These are phyloP conservation scores for Brevimyrus niger DNA, from an alignment of 2,113 vertebrate genomes.

Conservation along the genomic window DNA sequence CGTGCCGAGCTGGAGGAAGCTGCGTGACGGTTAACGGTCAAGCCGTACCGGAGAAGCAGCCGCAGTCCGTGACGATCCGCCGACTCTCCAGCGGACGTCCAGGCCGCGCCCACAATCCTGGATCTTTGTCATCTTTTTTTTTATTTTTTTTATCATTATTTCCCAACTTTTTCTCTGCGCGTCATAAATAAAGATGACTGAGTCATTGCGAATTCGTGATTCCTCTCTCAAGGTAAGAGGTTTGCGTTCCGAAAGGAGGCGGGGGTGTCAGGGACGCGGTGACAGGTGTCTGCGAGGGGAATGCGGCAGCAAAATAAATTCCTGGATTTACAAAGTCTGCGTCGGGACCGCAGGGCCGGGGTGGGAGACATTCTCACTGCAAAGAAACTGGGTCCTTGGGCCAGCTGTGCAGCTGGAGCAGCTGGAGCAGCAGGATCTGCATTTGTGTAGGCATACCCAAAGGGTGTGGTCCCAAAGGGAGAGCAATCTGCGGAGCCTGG, in stretches of 20 bases:
- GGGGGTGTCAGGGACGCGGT: neutral
- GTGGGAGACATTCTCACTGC: neutral
- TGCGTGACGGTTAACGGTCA: neutral
- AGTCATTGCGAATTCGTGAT: constrained; percentile 7
- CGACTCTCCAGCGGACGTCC: neutral
- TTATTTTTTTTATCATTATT: neutral
- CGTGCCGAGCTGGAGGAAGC: neutral
- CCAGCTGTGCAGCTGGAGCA: neutral
- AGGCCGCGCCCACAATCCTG: neutral
- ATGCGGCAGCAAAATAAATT: neutral
- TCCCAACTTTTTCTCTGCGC: neutral
- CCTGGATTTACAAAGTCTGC: neutral
- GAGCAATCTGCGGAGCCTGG: neutral
- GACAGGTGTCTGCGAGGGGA: constrained; percentile 3
- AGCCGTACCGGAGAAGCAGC: neutral
- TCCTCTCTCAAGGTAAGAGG: constrained; percentile 10
- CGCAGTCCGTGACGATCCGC: too few relatives aligned
- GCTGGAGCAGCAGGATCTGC: neutral
- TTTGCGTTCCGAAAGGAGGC: neutral
- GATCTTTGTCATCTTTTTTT: neutral
- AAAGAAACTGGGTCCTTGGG: neutral
- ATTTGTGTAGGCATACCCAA: neutral
- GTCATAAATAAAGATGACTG: constrained; percentile 2
- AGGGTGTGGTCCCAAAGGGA: neutral
- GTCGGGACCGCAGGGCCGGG: neutral